Evolutionary conservation across 2,113 vertebrate genomes (phyloP).

Genomic region (Chaetorhynchus papuensis): DNA sequence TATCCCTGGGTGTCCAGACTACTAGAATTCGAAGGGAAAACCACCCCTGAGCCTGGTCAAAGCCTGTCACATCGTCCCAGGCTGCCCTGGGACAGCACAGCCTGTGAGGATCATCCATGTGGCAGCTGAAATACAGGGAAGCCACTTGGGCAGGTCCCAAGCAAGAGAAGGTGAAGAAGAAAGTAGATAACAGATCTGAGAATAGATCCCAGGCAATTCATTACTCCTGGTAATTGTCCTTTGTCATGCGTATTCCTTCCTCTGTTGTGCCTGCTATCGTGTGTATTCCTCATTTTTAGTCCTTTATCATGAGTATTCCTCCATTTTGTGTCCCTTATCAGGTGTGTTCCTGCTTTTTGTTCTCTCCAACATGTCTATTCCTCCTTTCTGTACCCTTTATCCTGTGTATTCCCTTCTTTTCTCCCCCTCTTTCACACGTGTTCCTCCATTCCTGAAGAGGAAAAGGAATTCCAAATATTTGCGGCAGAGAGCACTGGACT

Average conservation of each 20-base stretch:
- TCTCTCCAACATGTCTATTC: not conserved
- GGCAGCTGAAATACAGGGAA: not conserved
- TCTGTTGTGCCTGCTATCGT: not conserved
- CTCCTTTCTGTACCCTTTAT: not conserved
- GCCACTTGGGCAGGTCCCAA: not conserved
- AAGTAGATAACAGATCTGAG: not conserved
- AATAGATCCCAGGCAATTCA: not conserved
- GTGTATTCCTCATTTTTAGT: not conserved
- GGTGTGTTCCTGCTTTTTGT: not conserved
- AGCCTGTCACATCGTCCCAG: not conserved
- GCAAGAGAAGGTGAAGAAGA: not conserved
- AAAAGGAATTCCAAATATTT: not conserved
- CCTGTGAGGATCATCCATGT: accelerated
- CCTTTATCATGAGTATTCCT: not conserved
- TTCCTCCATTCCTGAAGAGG: not conserved
- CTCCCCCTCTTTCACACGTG: accelerated
- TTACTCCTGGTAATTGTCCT: not conserved
- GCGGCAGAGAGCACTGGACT: not conserved
- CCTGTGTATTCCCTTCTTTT: not conserved
- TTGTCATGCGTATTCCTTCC: not conserved
- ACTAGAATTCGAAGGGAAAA: accelerated
- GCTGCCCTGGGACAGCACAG: not conserved
- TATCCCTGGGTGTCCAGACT: not conserved
- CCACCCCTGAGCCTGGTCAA: not conserved
- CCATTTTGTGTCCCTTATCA: not conserved